Conservation (phyloP, 2,797 vertebrate species). For the Rachycentron canadum region DNA sequence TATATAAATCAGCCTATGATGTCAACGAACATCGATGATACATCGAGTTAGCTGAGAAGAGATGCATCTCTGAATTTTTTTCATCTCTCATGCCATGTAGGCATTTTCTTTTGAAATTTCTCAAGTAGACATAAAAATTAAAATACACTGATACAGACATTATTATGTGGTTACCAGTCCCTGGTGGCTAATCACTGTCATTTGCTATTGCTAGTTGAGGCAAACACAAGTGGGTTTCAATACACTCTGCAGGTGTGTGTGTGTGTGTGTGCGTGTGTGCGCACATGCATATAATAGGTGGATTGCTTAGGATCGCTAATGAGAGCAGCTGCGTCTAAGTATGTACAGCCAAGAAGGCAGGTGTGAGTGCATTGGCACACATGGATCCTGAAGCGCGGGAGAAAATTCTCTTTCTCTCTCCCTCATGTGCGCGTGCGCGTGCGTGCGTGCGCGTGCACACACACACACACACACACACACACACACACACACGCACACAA, state of each 20-base stretch:
- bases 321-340: too few relatives aligned
- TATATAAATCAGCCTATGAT: not conserved
- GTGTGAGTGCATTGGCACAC: too few relatives aligned
- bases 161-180: constrained; percentile 3
- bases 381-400: too few relatives aligned
- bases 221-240: constrained; percentile 5
- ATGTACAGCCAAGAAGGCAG: too few relatives aligned
- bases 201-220: constrained; percentile 15
- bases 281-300: too few relatives aligned
- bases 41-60: not conserved
- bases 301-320: too few relatives aligned
- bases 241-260: constrained; percentile 10
- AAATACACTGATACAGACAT: constrained; percentile 7
- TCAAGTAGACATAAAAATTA: not conserved
- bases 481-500: constrained; percentile 34
- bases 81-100: not conserved
- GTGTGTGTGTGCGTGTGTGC: not conserved
- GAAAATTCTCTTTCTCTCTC: too few relatives aligned
- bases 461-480: constrained; percentile 13
- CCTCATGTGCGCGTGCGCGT: not conserved
- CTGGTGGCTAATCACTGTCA: constrained; percentile 17
- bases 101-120: not conserved
- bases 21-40: not conserved
- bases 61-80: not conserved
- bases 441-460: not conserved